A percentile compares a stretch with the other conserved stretches of the same genome.
phyloP scores from a whole-genome alignment of 2,113 vertebrate species.

The Lycocorax pyrrhopterus region DNA sequence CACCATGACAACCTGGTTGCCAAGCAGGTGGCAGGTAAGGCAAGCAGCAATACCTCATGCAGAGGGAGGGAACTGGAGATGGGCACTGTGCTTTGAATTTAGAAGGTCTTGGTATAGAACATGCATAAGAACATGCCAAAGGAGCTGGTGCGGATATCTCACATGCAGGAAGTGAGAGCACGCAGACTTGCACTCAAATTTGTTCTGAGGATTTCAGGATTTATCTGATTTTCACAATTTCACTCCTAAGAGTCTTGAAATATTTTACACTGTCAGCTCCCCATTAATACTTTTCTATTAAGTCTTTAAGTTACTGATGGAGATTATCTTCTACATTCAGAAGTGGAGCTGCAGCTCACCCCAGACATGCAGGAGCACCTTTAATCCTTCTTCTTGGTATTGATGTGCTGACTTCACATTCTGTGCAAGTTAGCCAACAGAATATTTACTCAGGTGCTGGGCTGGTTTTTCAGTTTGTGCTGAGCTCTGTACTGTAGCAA shows the following conservation, averaged over 20 bases:
- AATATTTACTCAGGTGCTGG: neutral
- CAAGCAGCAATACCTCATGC: neutral
- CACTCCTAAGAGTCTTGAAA: neutral
- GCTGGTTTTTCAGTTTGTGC: neutral
- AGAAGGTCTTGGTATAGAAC: neutral
- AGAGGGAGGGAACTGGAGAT: neutral
- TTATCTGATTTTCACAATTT: neutral
- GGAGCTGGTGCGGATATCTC: fast-evolving
- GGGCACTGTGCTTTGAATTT: neutral
- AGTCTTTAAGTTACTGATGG: neutral
- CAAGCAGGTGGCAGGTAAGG: neutral
- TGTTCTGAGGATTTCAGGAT: neutral
- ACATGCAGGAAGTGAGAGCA: neutral
- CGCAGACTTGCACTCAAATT: neutral
- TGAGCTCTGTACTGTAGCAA: neutral
- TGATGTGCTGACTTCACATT: neutral
- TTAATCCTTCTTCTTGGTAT: neutral
- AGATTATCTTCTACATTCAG: neutral
- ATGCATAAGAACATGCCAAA: neutral
- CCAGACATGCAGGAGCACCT: neutral
- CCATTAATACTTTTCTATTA: neutral
- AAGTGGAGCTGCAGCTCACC: neutral
- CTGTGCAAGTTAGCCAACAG: neutral
- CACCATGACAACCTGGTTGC: fast-evolving
- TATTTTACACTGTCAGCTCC: neutral